Evolutionary conservation across 2,888 invertebrate genomes (phyloP), one percentile per base, ranked within the genome.

Genomic region (Oligia latruncula): DNA sequence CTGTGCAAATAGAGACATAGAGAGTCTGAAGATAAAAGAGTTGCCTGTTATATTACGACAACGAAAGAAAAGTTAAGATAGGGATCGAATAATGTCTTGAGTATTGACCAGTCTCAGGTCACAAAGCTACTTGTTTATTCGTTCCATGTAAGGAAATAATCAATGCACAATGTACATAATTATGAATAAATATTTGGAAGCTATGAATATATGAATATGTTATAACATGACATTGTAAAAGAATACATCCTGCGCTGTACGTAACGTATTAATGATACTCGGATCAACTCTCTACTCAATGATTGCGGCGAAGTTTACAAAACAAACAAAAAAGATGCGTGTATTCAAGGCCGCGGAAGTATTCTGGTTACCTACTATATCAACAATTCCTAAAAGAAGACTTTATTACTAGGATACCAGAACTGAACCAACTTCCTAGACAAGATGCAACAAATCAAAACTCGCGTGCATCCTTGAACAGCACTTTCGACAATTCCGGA

Each of bases 401-500:
- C 15, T 29, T 40, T n/a, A 35, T 35, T 46, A 67, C 3, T 20
- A 35, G 4, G 35, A 49, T 55, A 43, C 35, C n/a, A 35, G 13
- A 66, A n/a, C 52, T 60, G 29, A 23, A 60, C 49, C 17, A 52
- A 40, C 9, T 2, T 20, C 49, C 9, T 46, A 77, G 68, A 73
- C 20, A 74, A 67, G 20, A 49, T 58, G 43, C n/a, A 66, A n/a
- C 20, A 23, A 29, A 77, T 43, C 60, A 23, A 13, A 73, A 58
- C 23, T 46, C 29, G 62, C 74, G 65, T 74, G 76, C 74, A 77
- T n/a, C 76, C 74, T 79, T 79, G 82, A 78, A 55, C 60, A 71
- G 15, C 40, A 75, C 77, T 79, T 85, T 79, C 82, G 15, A 62
- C 62, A 58, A 58, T 74, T 65, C 58, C 78, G 74, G 76, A 82